phyloP scores from a whole-genome alignment of 2,888 invertebrate species.

The Drymonia ruficornis region DNA sequence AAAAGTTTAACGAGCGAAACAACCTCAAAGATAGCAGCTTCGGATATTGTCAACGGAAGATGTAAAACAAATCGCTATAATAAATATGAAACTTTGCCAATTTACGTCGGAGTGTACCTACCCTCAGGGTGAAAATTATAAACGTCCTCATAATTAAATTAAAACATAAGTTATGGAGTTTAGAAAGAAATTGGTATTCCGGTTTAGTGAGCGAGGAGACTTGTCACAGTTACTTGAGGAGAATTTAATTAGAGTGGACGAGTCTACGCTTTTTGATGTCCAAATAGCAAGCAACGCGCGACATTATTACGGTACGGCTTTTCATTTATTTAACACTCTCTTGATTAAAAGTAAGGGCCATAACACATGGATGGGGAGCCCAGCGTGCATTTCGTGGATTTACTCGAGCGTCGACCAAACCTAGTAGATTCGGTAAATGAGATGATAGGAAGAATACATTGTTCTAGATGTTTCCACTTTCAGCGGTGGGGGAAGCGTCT shows the following conservation, averaged over 20 bases:
- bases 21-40: conserved; percentile 24
- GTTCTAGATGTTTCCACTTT: no score
- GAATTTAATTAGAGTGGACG: conserved; percentile 65
- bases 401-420: no score
- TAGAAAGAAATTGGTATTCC: conserved; percentile 72
- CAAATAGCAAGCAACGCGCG: conserved; percentile 1
- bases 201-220: conserved; percentile 49
- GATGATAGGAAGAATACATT: no score
- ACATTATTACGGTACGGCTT: neutral
- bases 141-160: conserved; percentile 75
- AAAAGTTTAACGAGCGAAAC: conserved; percentile 15
- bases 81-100: conserved; percentile 78
- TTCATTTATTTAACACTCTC: neutral
- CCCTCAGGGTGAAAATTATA: conserved; percentile 67
- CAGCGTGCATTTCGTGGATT: no score
- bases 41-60: conserved; percentile 57
- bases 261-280: conserved; percentile 24
- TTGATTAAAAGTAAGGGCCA: neutral
- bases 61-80: conserved; percentile 61
- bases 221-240: conserved; percentile 61
- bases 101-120: conserved; percentile 58
- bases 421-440: no score
- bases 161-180: conserved; percentile 75
- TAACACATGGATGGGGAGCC: no score
- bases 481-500: no score